Evolutionary conservation across 2,797 vertebrate genomes (phyloP).

Genomic region (Tragelaphus eurycerus): DNA sequence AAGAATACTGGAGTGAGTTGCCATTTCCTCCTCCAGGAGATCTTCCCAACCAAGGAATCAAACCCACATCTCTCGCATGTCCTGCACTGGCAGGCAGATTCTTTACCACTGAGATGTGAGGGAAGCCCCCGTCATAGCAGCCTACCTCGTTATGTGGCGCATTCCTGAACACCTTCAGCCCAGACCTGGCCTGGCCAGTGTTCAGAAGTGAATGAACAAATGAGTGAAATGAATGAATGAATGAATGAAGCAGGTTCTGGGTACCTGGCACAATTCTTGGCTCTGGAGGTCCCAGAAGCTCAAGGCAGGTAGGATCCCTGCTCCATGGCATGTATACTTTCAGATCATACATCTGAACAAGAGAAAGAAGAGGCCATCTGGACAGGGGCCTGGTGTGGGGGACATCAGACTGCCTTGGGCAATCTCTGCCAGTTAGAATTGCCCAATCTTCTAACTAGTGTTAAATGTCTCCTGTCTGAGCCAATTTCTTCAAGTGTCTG

Average conservation of each 20-base stretch:
- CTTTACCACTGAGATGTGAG: not conserved
- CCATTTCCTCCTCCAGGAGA: not conserved
- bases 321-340: not conserved
- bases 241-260: not conserved
- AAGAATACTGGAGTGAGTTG: not conserved
- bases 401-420: slow-evolving; percentile 55
- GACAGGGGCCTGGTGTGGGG: not conserved
- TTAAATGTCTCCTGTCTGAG: slow-evolving; percentile 74
- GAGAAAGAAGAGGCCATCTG: slow-evolving; percentile 16
- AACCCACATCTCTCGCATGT: not conserved
- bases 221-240: not conserved
- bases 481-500: slow-evolving; percentile 72
- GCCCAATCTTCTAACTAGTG: slow-evolving; percentile 68
- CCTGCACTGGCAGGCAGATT: not conserved
- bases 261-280: not conserved
- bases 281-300: not conserved
- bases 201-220: not conserved
- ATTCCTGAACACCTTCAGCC: not conserved
- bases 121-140: not conserved
- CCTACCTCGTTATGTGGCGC: not conserved
- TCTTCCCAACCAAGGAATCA: not conserved
- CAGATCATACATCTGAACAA: not conserved
- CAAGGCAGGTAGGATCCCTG: not conserved
- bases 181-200: no score
- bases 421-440: slow-evolving; percentile 65